Base-by-base conservation (phyloP, 2,797 vertebrate genomes). In the Syngnathus rostellatus region DNA sequence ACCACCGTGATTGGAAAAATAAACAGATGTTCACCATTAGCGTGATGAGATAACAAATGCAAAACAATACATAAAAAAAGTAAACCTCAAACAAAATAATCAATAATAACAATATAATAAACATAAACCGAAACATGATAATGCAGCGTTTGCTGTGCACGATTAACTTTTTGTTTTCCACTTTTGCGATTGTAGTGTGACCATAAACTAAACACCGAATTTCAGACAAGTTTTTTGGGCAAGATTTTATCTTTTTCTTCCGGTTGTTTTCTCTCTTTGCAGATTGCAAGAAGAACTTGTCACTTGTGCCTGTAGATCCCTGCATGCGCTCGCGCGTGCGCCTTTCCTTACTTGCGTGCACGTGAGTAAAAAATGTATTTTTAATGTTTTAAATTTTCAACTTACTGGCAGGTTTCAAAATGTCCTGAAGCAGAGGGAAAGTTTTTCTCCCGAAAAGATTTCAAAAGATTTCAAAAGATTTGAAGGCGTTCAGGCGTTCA, bases 401-500 rank as follows among this genome's bases (percentile, higher is more conserved):
- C 55, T 57, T 57, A 57, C 55, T 31, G 17, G 25, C 25, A 57
- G 55, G 17, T 57, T 37, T 40, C 46, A 72, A 48, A 50, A 48
- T 64, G 45, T 51, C 46, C 43, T n/a, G 41, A 48, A 17, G 31
- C 31, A 23, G 21, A 23, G 40, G 3, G 21, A 1, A 31, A 12
- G n/a, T n/a, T 51, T 5, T 23, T 21, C 43, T n/a, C 16, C 31
- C 54, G 38, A 2, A 7, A 37, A 63, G 68, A 68, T 14, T 8
- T 21, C 1, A 61, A 12, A 41, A 61, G n/a, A 41, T 21, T 21
- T 11, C 1, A 61, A 12, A 41, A 61, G n/a, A 41, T 21, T 21
- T 11, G 8, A 6, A 41, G 19, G 63, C 81, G 68, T 16, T 3
- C 31, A 31, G 31, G 63, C n/a, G n/a, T 51, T 51, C 62, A 40